These are phyloP conservation scores for Puffinus mauretanicus DNA, from an alignment of 2,113 vertebrate genomes.

Conservation along the genomic window DNA sequence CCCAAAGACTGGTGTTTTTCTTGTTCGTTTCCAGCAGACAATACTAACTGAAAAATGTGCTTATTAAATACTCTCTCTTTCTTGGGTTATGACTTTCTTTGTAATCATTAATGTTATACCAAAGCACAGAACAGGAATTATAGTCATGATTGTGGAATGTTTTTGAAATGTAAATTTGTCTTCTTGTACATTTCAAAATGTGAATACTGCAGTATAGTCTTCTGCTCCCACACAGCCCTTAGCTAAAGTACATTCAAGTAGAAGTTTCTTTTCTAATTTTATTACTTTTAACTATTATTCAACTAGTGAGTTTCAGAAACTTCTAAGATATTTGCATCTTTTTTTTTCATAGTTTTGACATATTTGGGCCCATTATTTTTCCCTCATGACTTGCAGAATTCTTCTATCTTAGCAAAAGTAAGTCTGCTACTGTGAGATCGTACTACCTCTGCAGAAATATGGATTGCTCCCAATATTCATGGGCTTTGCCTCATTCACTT, in stretches of 20 bases:
- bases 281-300: background rate
- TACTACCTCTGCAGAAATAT: background rate
- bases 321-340: background rate
- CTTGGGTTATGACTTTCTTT: background rate
- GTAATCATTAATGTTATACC: background rate
- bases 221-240: background rate
- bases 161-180: constrained; percentile 1
- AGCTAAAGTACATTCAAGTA: background rate
- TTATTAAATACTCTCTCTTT: background rate
- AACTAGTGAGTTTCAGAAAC: background rate
- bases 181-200: background rate
- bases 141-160: background rate
- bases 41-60: background rate
- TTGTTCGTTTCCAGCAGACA: background rate
- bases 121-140: background rate
- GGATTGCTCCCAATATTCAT: background rate
- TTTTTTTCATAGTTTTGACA: background rate
- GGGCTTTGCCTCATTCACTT: background rate
- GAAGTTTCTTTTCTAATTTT: background rate
- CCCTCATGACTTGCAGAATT: background rate
- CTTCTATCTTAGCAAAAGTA: background rate
- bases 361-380: background rate
- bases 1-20: background rate
- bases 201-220: background rate
- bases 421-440: background rate